These are phyloP conservation scores for Strix uralensis DNA, from an alignment of 2,113 vertebrate genomes.

Conservation along the genomic window DNA sequence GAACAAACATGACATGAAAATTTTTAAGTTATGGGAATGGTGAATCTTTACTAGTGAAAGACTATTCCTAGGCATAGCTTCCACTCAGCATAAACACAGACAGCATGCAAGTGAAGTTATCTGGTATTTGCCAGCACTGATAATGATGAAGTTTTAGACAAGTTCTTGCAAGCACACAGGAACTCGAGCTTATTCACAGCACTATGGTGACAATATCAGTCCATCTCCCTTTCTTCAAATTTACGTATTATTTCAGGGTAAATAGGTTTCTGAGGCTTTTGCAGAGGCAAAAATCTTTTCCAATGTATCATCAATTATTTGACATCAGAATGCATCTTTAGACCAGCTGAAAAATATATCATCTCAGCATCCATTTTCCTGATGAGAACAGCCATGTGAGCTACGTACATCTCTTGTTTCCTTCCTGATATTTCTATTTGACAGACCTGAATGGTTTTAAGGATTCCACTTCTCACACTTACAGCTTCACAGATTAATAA, in stretches of 20 bases:
- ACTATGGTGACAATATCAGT: neutral
- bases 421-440: neutral
- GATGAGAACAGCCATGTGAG: neutral
- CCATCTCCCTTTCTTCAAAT: neutral
- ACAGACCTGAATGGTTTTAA: neutral
- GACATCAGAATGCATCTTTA: neutral
- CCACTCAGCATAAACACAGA: neutral
- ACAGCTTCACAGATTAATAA: neutral
- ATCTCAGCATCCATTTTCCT: neutral
- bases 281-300: neutral
- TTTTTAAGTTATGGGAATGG: neutral
- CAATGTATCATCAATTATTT: neutral
- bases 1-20: neutral
- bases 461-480: neutral
- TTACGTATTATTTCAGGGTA: neutral
- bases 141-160: neutral
- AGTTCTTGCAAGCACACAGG: neutral
- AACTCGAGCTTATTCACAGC: neutral
- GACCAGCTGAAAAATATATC: neutral
- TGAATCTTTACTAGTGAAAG: neutral
- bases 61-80: neutral
- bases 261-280: neutral
- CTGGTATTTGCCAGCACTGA: neutral
- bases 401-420: neutral
- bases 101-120: neutral